phyloP scores from a whole-genome alignment of 1,140 invertebrate genomes.

The Platyscapa corneri region DNA sequence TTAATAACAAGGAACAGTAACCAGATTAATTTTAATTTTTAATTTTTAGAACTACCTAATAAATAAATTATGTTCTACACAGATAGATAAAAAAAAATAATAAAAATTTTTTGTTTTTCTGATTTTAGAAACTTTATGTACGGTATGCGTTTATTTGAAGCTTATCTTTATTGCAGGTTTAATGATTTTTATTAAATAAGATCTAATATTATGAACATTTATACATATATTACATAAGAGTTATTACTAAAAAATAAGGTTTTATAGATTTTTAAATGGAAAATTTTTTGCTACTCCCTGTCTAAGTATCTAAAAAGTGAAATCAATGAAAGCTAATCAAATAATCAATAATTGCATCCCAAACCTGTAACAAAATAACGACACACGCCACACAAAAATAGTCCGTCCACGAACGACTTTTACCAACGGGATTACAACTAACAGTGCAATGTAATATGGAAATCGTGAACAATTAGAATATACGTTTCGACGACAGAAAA shows the following conservation, averaged over 20 bases:
- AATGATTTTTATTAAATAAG: too few relatives aligned
- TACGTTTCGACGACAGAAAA: not conserved
- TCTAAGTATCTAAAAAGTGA: not conserved
- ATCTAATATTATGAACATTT: too few relatives aligned
- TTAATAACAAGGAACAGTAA: too few relatives aligned
- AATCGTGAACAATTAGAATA: slow-evolving; percentile 36
- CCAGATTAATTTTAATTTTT: too few relatives aligned
- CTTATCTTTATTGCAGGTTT: too few relatives aligned
- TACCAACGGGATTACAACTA: slow-evolving; percentile 11
- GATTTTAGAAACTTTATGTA: too few relatives aligned
- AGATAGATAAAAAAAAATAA: too few relatives aligned
- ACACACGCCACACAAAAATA: slow-evolving; percentile 14
- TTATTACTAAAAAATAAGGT: not conserved
- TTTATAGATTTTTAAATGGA: not conserved
- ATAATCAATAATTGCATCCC: not conserved
- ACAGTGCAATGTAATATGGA: slow-evolving; percentile 38
- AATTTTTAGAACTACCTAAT: too few relatives aligned
- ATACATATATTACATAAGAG: not conserved
- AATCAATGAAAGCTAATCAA: not conserved
- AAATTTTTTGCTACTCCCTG: not conserved
- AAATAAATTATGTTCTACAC: too few relatives aligned
- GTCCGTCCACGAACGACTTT: not conserved
- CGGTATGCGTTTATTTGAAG: too few relatives aligned
- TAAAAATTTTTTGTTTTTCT: too few relatives aligned
- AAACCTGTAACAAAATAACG: slow-evolving; percentile 23